phyloP scores from a whole-genome alignment of 2,888 invertebrate genomes.

The Limnephilus rhombicus region DNA sequence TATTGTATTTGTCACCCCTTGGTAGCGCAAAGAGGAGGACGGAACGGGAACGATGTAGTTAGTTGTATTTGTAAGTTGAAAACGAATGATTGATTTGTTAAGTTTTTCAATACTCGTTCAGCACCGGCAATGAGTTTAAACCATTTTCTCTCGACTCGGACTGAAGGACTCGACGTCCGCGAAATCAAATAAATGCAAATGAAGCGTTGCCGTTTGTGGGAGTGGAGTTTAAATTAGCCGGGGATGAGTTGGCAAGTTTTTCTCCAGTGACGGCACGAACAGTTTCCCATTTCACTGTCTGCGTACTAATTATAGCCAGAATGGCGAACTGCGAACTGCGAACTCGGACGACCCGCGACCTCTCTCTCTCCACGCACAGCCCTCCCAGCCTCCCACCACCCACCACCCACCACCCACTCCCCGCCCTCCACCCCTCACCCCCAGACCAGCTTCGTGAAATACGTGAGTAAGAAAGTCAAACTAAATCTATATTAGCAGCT shows the following conservation, averaged over 20 bases:
- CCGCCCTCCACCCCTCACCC: background rate
- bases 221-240: conserved; percentile 62
- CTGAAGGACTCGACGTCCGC: conserved; percentile 40
- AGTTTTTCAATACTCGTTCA: background rate
- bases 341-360: conserved; percentile 10
- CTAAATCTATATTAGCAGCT: background rate
- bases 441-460: background rate
- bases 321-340: background rate
- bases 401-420: background rate
- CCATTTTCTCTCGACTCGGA: background rate
- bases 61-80: background rate
- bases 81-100: background rate
- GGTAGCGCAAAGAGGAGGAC: too few species aligned
- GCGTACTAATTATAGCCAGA: conserved; percentile 23
- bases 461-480: background rate
- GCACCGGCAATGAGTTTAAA: conserved; percentile 12
- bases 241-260: conserved; percentile 59
- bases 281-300: conserved; percentile 33
- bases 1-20: too few species aligned
- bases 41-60: too few species aligned
- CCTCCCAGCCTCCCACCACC: background rate
- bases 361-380: background rate
- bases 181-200: conserved; percentile 56
- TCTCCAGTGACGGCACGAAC: conserved; percentile 13
- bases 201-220: conserved; percentile 52